A percentile compares a stretch with the other conserved stretches of the same genome.
phyloP scores from a whole-genome alignment of 2,113 vertebrate species.

The Corythoichthys haematopterus region DNA sequence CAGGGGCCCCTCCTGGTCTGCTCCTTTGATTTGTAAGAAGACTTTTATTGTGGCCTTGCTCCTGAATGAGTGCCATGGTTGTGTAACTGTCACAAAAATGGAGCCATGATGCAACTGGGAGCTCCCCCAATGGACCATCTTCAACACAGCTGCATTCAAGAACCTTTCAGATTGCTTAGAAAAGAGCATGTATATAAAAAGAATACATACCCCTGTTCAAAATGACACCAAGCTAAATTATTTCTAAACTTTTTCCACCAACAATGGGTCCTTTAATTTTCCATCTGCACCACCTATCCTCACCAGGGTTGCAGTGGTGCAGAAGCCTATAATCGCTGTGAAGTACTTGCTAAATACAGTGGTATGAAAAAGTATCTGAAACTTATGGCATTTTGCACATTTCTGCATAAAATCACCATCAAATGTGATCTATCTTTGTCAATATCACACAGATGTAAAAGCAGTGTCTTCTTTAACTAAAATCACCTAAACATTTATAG shows the following conservation, averaged over 20 bases:
- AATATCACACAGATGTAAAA: too few relatives aligned
- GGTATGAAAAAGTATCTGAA: too few relatives aligned
- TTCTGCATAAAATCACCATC: too few relatives aligned
- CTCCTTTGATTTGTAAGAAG: conserved; percentile 6
- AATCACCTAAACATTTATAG: too few relatives aligned
- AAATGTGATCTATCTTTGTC: too few relatives aligned
- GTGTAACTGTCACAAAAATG: neutral
- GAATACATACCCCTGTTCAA: neutral
- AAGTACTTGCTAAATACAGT: too few relatives aligned
- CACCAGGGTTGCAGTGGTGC: too few relatives aligned
- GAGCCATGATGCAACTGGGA: neutral
- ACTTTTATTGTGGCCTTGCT: conserved; percentile 6
- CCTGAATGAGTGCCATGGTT: neutral
- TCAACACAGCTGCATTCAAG: neutral
- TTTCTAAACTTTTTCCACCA: neutral
- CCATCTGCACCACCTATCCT: too few relatives aligned
- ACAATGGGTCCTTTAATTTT: too few relatives aligned
- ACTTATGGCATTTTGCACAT: too few relatives aligned
- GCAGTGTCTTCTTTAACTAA: too few relatives aligned
- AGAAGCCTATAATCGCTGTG: too few relatives aligned
- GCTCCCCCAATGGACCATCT: neutral
- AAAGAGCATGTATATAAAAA: neutral
- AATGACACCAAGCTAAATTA: neutral
- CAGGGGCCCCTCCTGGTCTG: neutral
- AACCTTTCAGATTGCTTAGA: neutral